Conservation (phyloP, 2,888 invertebrate species). For the Frankliniella intonsa region DNA sequence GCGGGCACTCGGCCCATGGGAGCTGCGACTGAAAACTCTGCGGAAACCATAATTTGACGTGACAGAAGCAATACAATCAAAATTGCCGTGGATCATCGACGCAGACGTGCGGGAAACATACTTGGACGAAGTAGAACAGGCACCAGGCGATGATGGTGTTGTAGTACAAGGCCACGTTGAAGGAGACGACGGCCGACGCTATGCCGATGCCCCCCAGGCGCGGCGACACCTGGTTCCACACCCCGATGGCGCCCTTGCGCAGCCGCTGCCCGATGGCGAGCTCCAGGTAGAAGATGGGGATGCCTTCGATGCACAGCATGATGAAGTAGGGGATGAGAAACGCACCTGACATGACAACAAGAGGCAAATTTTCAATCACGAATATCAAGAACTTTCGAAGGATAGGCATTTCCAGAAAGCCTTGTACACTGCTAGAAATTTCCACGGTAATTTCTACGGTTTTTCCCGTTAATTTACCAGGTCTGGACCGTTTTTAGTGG, state of each 20-base stretch:
- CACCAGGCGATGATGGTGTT: constrained; percentile 99
- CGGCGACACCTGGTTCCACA: constrained; percentile 77
- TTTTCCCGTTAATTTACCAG: too few relatives aligned
- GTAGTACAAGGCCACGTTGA: constrained; percentile 94
- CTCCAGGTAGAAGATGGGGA: constrained; percentile 94
- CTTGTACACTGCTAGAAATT: too few relatives aligned
- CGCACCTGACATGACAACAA: constrained; percentile 57
- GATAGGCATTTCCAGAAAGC: too few relatives aligned
- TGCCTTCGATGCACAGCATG: constrained; percentile 89
- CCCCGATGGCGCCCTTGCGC: constrained; percentile 89
- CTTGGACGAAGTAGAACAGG: constrained; percentile 85
- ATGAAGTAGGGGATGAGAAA: constrained; percentile 94
- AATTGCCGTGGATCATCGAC: background rate
- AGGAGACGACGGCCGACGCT: constrained; percentile 92
- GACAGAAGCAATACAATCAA: background rate
- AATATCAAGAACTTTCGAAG: too few relatives aligned
- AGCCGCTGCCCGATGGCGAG: constrained; percentile 90
- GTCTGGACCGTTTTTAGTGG: too few relatives aligned
- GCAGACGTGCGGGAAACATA: constrained; percentile 35
- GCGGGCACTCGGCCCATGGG: constrained; percentile 90
- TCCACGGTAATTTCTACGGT: too few relatives aligned
- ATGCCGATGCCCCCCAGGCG: constrained; percentile 84
- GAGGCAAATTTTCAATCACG: too few relatives aligned
- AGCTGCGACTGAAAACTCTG: constrained; percentile 83
- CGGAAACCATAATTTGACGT: constrained; percentile 33